These are phyloP conservation scores for Pollicipes pollicipes DNA, from an alignment of 1,140 invertebrate genomes.

Conservation along the genomic window DNA sequence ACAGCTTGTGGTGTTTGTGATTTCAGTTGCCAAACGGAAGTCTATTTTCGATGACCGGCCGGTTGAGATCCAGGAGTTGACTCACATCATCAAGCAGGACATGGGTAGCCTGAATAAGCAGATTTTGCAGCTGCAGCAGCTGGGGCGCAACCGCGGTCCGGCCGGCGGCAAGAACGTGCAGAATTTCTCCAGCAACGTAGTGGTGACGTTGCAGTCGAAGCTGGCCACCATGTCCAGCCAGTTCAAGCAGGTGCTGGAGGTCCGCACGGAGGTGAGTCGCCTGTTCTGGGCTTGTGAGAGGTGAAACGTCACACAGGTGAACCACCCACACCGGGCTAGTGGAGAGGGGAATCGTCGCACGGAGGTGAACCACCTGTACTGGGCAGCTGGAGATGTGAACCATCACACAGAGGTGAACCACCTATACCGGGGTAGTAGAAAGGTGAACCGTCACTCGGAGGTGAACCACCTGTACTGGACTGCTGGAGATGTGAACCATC, in stretches of 20 bases:
- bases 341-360: too few relatives aligned
- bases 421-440: too few relatives aligned
- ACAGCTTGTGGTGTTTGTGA: too few relatives aligned
- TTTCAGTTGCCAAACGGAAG: slow-evolving; percentile 82
- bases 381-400: too few relatives aligned
- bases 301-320: too few relatives aligned
- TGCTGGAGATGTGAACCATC: too few relatives aligned
- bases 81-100: slow-evolving; percentile 94
- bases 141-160: slow-evolving; percentile 39
- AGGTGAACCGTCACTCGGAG: too few relatives aligned
- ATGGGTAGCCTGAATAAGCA: slow-evolving; percentile 86
- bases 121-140: slow-evolving; percentile 60
- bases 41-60: slow-evolving; percentile 92
- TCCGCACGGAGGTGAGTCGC: slow-evolving; percentile 52
- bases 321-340: too few relatives aligned
- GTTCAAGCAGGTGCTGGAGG: slow-evolving; percentile 84
- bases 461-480: too few relatives aligned
- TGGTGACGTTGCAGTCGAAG: slow-evolving; percentile 82
- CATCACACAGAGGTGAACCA: too few relatives aligned
- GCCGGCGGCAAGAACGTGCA: slow-evolving; percentile 55
- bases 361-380: too few relatives aligned
- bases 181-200: slow-evolving; percentile 90
- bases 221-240: slow-evolving; percentile 89
- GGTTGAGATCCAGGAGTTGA: slow-evolving; percentile 90
- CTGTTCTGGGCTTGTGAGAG: slow-evolving; percentile 8